A percentile compares a stretch with the other conserved stretches of the same genome.
These are phyloP conservation scores for Apocheima hispidaria DNA, from an alignment of 2,888 invertebrate species.

Conservation along the genomic window DNA sequence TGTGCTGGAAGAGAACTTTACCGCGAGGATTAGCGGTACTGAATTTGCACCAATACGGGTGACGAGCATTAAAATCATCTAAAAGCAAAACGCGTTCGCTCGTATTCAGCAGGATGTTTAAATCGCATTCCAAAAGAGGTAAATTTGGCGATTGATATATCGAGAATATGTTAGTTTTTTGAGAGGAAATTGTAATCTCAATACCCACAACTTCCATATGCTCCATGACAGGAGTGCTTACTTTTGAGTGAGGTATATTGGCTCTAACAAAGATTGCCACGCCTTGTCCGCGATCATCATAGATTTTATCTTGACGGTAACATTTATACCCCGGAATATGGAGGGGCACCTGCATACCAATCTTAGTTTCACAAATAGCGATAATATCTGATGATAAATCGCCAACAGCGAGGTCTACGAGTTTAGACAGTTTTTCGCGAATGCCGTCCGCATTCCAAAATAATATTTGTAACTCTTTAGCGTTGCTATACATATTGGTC, in stretches of 20 bases:
- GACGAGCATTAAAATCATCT: constrained; percentile 6
- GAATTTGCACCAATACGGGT: constrained; percentile 2
- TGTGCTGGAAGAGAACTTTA: not conserved
- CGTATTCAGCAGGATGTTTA: not conserved
- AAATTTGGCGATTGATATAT: constrained; percentile 14
- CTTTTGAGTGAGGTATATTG: constrained; percentile 10
- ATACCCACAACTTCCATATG: constrained; percentile 2
- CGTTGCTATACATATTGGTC: constrained; percentile 10
- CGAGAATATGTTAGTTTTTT: not conserved
- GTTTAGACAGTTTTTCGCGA: constrained; percentile 8
- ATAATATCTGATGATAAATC: constrained; percentile 5
- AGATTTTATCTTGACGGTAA: constrained; percentile 10
- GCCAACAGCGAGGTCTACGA: constrained; percentile 8
- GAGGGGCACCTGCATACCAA: not conserved
- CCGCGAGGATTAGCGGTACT: not conserved
- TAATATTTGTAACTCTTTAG: constrained; percentile 8
- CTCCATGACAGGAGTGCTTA: not conserved
- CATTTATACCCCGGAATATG: constrained; percentile 6
- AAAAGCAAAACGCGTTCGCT: not conserved
- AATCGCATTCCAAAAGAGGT: not conserved
- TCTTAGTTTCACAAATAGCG: constrained; percentile 9
- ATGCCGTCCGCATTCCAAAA: constrained; percentile 21
- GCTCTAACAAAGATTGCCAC: constrained; percentile 11
- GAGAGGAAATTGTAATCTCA: not conserved
- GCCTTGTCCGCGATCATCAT: constrained; percentile 7